A percentile compares a stretch with the other conserved stretches of the same genome.
phyloP scores from a whole-genome alignment of 2,113 vertebrate genomes.

The Poeciliopsis prolifica region DNA sequence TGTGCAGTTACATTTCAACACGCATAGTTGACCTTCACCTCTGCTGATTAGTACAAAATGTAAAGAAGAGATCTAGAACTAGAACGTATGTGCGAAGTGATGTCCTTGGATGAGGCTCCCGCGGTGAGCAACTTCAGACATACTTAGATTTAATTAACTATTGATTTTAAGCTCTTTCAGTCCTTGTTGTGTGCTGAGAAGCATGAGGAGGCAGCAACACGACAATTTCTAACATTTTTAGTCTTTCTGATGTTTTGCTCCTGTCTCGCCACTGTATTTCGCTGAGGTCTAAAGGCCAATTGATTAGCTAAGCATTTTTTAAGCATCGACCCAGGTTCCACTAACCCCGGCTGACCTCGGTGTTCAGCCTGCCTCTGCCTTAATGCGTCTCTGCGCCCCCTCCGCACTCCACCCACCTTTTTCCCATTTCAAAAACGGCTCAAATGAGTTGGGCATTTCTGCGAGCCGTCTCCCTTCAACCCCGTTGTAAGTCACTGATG shows the following conservation, averaged over 20 bases:
- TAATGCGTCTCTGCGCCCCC: constrained; percentile 7
- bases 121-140: constrained; percentile 31
- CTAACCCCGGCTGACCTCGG: constrained; percentile 57
- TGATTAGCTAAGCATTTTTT: constrained; percentile 62
- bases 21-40: constrained; percentile 24
- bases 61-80: constrained; percentile 2
- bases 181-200: constrained; percentile 55
- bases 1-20: background rate
- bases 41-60: constrained; percentile 23
- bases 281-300: constrained; percentile 56
- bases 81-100: background rate
- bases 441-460: constrained; percentile 29
- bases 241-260: constrained; percentile 36
- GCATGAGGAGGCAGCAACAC: constrained; percentile 29
- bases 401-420: background rate
- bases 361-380: constrained; percentile 21
- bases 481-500: constrained; percentile 26
- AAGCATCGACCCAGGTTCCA: constrained; percentile 40
- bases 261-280: constrained; percentile 35
- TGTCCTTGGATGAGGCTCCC: constrained; percentile 5
- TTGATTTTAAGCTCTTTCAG: constrained; percentile 64
- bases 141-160: constrained; percentile 77
- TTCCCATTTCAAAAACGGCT: constrained; percentile 39
- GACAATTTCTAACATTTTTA: constrained; percentile 39
- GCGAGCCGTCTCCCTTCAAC: constrained; percentile 28